Conservation (phyloP, 2,888 invertebrate species). For the Mellilla xanthometata region DNA sequence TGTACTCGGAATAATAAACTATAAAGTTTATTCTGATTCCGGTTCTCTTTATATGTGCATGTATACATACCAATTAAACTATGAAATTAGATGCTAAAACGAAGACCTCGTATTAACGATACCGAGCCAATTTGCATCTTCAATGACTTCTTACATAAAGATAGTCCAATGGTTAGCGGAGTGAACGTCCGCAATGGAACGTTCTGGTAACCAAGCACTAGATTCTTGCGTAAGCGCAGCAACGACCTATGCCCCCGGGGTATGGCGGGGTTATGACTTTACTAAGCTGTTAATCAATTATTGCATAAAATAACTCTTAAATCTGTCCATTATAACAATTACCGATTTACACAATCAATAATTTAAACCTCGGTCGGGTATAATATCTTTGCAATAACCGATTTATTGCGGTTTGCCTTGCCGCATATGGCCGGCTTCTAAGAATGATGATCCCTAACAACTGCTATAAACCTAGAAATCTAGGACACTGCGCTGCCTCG, state of each 20-base stretch:
- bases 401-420: conserved; percentile 46
- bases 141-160: conserved; percentile 10
- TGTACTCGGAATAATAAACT: no score
- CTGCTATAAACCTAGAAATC: conserved; percentile 28
- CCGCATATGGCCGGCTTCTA: conserved; percentile 43
- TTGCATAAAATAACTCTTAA: conserved; percentile 16
- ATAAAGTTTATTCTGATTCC: no score
- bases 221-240: conserved; percentile 25
- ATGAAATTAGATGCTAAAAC: no score
- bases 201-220: conserved; percentile 17
- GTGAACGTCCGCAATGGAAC: conserved; percentile 16
- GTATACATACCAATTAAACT: no score
- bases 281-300: conserved; percentile 27
- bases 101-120: background rate
- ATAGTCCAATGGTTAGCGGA: conserved; percentile 4
- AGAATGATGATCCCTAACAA: conserved; percentile 31
- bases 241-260: conserved; percentile 27
- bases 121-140: conserved; percentile 1
- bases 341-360: conserved; percentile 14
- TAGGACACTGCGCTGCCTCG: conserved; percentile 22
- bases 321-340: conserved; percentile 15
- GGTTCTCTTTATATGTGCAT: no score
- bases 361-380: conserved; percentile 9
- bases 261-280: conserved; percentile 23
- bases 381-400: conserved; percentile 25